Conservation (phyloP, 2,797 vertebrate species). For the Rhynchonycteris naso region DNA sequence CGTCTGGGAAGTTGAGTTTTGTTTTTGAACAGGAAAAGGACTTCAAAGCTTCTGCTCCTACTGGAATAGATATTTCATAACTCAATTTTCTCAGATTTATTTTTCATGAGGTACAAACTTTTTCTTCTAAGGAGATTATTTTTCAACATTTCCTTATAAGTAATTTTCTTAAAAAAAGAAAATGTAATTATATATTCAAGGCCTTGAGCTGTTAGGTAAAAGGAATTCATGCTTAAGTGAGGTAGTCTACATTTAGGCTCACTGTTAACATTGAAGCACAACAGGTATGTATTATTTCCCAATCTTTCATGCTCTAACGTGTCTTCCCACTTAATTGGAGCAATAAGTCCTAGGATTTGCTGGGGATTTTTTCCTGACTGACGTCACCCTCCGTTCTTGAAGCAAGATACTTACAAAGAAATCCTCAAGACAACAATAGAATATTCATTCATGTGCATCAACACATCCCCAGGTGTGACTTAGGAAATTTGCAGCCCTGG, state of each 20-base stretch:
- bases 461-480: conserved; percentile 41
- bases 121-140: conserved; percentile 51
- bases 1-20: conserved; percentile 52
- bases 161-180: conserved; percentile 69
- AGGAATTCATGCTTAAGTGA: conserved; percentile 69
- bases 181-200: conserved; percentile 68
- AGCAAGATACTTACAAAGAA: conserved; percentile 70
- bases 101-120: conserved; percentile 53
- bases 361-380: conserved; percentile 59
- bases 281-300: conserved; percentile 77
- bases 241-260: conserved; percentile 52
- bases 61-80: conserved; percentile 66
- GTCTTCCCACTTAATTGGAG: conserved; percentile 76
- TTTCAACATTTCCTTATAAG: conserved; percentile 71
- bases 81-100: conserved; percentile 69
- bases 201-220: conserved; percentile 71
- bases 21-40: conserved; percentile 63
- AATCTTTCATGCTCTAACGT: conserved; percentile 77
- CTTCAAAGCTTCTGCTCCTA: conserved; percentile 57
- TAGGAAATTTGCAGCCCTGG: conserved; percentile 13
- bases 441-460: conserved; percentile 64
- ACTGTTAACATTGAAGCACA: conserved; percentile 58
- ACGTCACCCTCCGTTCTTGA: conserved; percentile 72
- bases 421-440: conserved; percentile 67
- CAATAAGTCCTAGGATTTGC: conserved; percentile 69